Base-by-base conservation (phyloP, 2,113 vertebrate species). In the Ranitomeya variabilis region DNA sequence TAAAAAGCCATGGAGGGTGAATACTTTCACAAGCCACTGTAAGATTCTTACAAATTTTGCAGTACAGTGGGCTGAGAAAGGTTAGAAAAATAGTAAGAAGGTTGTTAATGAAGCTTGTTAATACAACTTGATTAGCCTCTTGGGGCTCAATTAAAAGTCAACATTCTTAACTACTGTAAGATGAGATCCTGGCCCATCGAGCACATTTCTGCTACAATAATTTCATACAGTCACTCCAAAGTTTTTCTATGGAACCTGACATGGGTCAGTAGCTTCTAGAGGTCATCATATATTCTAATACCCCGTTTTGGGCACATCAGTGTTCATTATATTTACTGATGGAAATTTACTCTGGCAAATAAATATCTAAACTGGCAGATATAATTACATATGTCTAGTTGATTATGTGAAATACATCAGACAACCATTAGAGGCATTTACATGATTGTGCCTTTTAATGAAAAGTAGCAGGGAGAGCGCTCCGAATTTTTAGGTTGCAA, bases 151-250 rank as follows among this genome's bases (percentile, higher is more conserved):
- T 45, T 74, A 74, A 37, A 51, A 18, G n/a, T 51, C 79, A 82
- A 26, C 31, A 26, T 26, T 88, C 13, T 21, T 57, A 83, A 60
- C 23, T 55, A 83, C 77, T 55, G 0, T 45, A 45, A 80, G 19
- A 86, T 15, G 45, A 19, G 37, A 79, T 86, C 60, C 62, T 60
- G 64, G 55, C 71, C 66, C 71, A 55, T 12, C 45, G 55, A 73
- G 60, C 71, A 78, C 21, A 37, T 86, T 79, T 16, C 26, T 86
- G 76, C 59, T 78, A 64, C 12, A 37, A 62, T 31, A 45, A 86
- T 19, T 62, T 64, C 19, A 37, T 31, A 86, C 71, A 45, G 62
- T 78, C 59, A 77, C 19, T 21, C 57, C 37, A 77, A 51, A 19
- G 9, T 66, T 86, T 79, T 31, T 10, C 55, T 86, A 23, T 80